Percentiles rank a stretch among this genome's conserved stretches.
Conservation (phyloP, 2,113 vertebrate genomes). For the Felis catus region F.catus_Fca126_mat1.0 CM031419.1:152145001-152145500, state of each 20-base stretch:
- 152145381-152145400: background rate
- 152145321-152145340: background rate
- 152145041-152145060: background rate
- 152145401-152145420: constrained; percentile 59
- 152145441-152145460: constrained; percentile 36
- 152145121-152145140: background rate
- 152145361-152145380: background rate
- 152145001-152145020: background rate
- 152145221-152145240: background rate
- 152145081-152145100: background rate
- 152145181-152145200: background rate
- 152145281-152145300: background rate
- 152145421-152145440: constrained; percentile 61
- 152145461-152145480: constrained; percentile 44
- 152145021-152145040: background rate
- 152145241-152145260: background rate
- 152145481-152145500: constrained; percentile 20
- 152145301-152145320: background rate
- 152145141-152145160: background rate
- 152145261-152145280: background rate
- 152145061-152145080: background rate
- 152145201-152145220: background rate
- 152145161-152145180: background rate
- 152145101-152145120: background rate
- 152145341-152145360: constrained; percentile 16